Conservation (phyloP, 2,113 vertebrate species). For the Daubentonia madagascariensis region DNA sequence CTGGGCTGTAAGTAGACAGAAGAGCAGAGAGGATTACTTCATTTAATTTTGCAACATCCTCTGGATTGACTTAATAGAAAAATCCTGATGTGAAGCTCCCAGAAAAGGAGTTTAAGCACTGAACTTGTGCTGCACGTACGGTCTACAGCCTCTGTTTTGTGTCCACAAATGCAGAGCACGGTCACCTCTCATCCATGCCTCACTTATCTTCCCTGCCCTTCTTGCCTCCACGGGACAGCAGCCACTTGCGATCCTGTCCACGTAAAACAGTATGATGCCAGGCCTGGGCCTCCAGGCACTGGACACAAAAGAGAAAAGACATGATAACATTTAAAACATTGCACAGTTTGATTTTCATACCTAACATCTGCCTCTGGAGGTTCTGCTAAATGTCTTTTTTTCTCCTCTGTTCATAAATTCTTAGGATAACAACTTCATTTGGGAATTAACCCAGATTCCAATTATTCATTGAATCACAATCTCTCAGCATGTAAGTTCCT, state of each 20-base stretch:
- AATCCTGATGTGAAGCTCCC: neutral
- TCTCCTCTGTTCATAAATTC: constrained; percentile 46
- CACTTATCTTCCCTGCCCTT: neutral
- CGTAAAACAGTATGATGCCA: neutral
- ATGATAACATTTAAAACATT: neutral
- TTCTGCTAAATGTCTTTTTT: neutral
- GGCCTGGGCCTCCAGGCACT: neutral
- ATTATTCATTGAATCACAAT: neutral
- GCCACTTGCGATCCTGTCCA: neutral
- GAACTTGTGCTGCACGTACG: accelerated
- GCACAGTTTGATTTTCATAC: neutral
- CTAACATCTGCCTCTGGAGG: neutral
- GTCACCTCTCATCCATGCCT: accelerated
- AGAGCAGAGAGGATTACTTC: neutral
- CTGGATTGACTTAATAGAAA: neutral
- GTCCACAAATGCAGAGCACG: neutral
- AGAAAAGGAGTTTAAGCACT: neutral
- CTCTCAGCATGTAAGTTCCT: neutral
- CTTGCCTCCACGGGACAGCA: neutral
- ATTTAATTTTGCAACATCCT: too few relatives aligned
- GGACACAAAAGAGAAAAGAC: neutral
- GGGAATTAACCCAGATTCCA: constrained; percentile 20
- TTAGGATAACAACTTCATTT: constrained; percentile 54
- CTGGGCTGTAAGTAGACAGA: accelerated
- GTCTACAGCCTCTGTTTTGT: accelerated